Base-by-base conservation (phyloP, 1,140 invertebrate species). In the Helicoverpa zea region DNA sequence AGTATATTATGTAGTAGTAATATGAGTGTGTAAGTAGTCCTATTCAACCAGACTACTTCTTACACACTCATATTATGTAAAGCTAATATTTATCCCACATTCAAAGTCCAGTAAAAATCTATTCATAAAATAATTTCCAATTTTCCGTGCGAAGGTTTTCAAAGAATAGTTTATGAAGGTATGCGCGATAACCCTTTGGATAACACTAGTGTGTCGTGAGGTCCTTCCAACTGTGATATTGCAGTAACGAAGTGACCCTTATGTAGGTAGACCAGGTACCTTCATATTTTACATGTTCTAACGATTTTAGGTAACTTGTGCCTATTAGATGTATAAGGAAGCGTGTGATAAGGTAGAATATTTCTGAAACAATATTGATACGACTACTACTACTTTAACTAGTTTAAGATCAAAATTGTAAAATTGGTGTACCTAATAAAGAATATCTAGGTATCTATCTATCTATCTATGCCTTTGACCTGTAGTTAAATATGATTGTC, bases 111-210 rank as follows among this genome's bases (percentile, higher is more conserved):
- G 35, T 54, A n/a, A 54, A 54, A 54, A 54, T n/a, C 1, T 14
- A n/a, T 54, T n/a, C 14, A n/a, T 54, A 54, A 54, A 54, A 54
- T 54, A n/a, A 54, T 58, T 58, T 18, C 18, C 56, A 58, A 58
- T 58, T 58, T 58, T 23, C 56, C 18, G 10, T 9, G 18, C n/a
- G 18, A 58, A 56, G 13, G 16, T 18, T 23, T 58, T 9, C 56
- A 23, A 9, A 58, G 56, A 18, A 58, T 16, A 56, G n/a, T 58
- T 58, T 23, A 58, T 58, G 11, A 11, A 16, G 56, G 9, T 58
- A 23, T 29, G 10, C 4, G 12, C 56, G 23, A 61, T 61, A 30
- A 29, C 58, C 58, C 11, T 61, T 30, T 12, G 13, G 3, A 23
- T n/a, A 58, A 18, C 13, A 23, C 18, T 58, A 2, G n/a, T 10